Base-by-base conservation (phyloP, 1,140 invertebrate genomes). In the Pogonus chalceus region DNA sequence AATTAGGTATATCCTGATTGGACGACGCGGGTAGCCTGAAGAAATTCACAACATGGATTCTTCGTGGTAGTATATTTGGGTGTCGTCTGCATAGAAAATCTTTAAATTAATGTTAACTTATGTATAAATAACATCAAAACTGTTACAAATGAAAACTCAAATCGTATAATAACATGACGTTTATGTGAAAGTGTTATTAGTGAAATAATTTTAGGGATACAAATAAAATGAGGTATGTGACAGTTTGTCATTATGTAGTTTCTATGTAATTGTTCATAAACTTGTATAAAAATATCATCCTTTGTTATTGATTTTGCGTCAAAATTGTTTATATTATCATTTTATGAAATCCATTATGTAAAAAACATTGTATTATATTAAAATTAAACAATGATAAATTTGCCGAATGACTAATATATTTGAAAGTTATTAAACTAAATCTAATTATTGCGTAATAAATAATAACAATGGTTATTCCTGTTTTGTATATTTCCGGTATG, bases 271-370 rank as follows among this genome's bases (percentile, higher is more conserved):
- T 43, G 37, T 43, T 18, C 18, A 43, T 43, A 43, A 43, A 43
- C 37, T 31, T 31, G 7, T 43, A 16, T 43, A 7, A 43, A 43
- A 43, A 43, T 43, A 12, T 4, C 3, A 9, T 43, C 9, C 37
- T 43, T 43, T 43, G 37, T 43, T 43, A 43, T 43, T 43, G 37
- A 43, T 43, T 43, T 43, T 43, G 18, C 18, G 18, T 43, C 37
- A 43, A 18, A 12, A 43, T 43, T 9, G 9, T 43, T 16, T n/a
- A n/a, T n/a, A n/a, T n/a, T n/a, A n/a, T n/a, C n/a, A n/a, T n/a
- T n/a, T n/a, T n/a, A n/a, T n/a, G n/a, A n/a, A n/a, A n/a, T n/a
- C n/a, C n/a, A n/a, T n/a, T n/a, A n/a, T n/a, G n/a, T n/a, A n/a
- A n/a, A n/a, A n/a, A n/a, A n/a, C n/a, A n/a, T n/a, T n/a, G n/a